Percentiles rank a stretch among this genome's conserved stretches.
These are phyloP conservation scores for Pollenia griseotomentosa DNA, from an alignment of 2,888 invertebrate species.

Conservation along the genomic window DNA sequence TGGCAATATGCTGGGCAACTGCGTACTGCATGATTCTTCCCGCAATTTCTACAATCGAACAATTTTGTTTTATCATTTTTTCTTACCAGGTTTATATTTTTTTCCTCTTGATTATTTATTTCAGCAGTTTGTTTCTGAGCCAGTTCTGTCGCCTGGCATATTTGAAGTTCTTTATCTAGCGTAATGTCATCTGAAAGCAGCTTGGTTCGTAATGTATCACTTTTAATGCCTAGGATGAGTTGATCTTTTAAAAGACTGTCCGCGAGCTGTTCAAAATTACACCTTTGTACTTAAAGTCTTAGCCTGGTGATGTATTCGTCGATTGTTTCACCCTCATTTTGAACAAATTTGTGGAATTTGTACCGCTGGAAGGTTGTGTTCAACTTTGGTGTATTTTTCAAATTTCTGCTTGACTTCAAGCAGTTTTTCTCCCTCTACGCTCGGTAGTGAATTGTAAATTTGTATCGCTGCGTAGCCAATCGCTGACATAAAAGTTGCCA, in stretches of 20 bases:
- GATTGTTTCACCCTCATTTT: conserved; percentile 31
- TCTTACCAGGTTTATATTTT: background rate
- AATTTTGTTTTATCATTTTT: conserved; percentile 9
- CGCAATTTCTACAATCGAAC: conserved; percentile 26
- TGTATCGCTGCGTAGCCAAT: conserved; percentile 14
- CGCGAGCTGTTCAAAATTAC: background rate
- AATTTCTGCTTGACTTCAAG: background rate
- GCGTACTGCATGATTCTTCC: conserved; percentile 1
- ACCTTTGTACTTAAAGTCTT: background rate
- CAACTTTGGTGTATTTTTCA: conserved; percentile 12
- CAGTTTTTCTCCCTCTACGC: background rate
- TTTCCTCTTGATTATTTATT: conserved; percentile 5
- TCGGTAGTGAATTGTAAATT: conserved; percentile 1
- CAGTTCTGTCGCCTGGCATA: conserved; percentile 13
- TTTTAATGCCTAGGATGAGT: conserved; percentile 20
- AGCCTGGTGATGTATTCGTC: conserved; percentile 14
- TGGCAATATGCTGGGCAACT: conserved; percentile 11
- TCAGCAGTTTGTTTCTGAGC: conserved; percentile 24
- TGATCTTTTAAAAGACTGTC: conserved; percentile 13
- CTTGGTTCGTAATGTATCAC: conserved; percentile 20
- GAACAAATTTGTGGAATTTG: conserved; percentile 38
- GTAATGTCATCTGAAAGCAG: background rate
- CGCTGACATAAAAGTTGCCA: conserved; percentile 12
- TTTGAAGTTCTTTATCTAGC: conserved; percentile 22
- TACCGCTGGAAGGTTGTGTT: conserved; percentile 30